Percentiles rank a stretch among this genome's conserved stretches.
These are phyloP conservation scores for Heterochromis multidens DNA, from an alignment of 2,113 vertebrate species.

Conservation along the genomic window DNA sequence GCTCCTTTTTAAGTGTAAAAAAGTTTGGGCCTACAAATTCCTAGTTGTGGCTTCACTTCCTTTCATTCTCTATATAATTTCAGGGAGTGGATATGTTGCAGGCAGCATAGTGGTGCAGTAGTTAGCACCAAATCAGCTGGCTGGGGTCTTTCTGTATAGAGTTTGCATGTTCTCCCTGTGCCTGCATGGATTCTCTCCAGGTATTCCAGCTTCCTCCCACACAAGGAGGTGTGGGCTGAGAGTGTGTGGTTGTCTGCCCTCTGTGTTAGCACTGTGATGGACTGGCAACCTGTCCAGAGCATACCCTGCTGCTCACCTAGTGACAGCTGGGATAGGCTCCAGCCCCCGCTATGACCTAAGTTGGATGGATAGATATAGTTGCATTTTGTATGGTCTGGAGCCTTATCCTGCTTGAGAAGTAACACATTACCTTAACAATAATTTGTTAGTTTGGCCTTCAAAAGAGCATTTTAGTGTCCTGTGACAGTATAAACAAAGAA, in stretches of 20 bases:
- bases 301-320: neutral
- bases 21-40: neutral
- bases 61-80: neutral
- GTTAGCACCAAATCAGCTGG: neutral
- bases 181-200: neutral
- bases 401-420: neutral
- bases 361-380: neutral
- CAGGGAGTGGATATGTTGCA: neutral
- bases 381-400: neutral
- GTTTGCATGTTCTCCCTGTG: neutral
- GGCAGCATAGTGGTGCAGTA: neutral
- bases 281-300: neutral
- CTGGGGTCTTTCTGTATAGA: neutral
- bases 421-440: neutral
- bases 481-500: neutral
- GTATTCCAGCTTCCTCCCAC: neutral
- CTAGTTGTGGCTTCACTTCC: neutral
- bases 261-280: neutral
- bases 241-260: neutral
- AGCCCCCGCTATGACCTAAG: neutral
- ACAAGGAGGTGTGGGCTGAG: neutral
- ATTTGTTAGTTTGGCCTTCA: neutral
- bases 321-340: neutral
- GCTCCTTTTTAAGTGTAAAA: neutral
- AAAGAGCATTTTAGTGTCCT: no score